Evolutionary conservation across 2,888 invertebrate species (phyloP).

Genomic region (Cheilosia pagana): DNA sequence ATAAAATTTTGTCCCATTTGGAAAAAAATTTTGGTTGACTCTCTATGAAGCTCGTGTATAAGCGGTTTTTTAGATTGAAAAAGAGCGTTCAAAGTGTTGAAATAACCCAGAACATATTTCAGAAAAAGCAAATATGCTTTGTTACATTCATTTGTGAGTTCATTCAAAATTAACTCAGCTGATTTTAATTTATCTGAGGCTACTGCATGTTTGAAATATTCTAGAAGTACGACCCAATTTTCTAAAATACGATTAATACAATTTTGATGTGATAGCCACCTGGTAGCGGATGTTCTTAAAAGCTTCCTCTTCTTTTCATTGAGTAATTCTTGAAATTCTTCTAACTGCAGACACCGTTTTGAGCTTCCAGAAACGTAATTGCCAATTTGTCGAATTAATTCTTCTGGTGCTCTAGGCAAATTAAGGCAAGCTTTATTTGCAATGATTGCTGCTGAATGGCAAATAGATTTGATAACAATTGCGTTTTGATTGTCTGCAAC

Average conservation of each 20-base stretch:
- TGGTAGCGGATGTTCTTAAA: conserved; percentile 52
- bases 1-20: background rate
- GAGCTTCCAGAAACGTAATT: conserved; percentile 14
- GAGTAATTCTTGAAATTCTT: conserved; percentile 53
- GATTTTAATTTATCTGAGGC: conserved; percentile 63
- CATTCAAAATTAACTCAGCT: conserved; percentile 54
- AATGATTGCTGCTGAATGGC: conserved; percentile 29
- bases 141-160: conserved; percentile 54
- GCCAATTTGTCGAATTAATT: conserved; percentile 27
- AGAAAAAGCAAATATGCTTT: conserved; percentile 74
- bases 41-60: conserved; percentile 65
- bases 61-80: conserved; percentile 72
- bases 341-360: conserved; percentile 25
- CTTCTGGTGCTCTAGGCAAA: conserved; percentile 24
- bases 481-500: background rate
- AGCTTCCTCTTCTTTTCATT: conserved; percentile 55
- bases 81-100: conserved; percentile 74
- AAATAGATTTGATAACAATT: conserved; percentile 2
- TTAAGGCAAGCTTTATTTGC: conserved; percentile 14
- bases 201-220: conserved; percentile 51
- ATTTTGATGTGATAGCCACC: conserved; percentile 69
- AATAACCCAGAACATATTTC: conserved; percentile 72
- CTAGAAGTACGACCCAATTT: conserved; percentile 60
- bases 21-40: conserved; percentile 59
- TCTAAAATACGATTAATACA: conserved; percentile 67